Evolutionary conservation across 2,888 invertebrate species (phyloP), one percentile per base, ranked within the genome.

Genomic region (Coelopa pilipes): DNA sequence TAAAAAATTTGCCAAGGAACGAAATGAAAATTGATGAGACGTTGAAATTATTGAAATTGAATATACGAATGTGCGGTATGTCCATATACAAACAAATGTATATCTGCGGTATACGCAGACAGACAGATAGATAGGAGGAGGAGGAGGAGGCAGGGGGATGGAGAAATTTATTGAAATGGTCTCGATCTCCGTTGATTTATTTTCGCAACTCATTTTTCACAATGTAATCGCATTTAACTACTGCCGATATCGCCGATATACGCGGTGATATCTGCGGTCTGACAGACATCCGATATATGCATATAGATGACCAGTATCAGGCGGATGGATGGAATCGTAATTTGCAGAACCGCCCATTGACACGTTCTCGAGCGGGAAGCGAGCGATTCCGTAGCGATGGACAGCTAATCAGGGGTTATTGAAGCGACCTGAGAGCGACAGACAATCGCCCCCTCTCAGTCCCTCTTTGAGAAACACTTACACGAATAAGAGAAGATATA

Each of bases 21-120:
- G 13, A 53, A 67, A 67, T 19, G 21, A 67, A 67, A 67, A 67
- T 53, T 67, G 53, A 67, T 62, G 62, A 62, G 62, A 62, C 24
- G 34, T 62, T 62, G 24, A 34, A 34, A 55, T 55, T 47, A 57
- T 65, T 57, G 46, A 46, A 57, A 66, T 59, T 17, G 10, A 47
- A 57, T 55, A 66, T 50, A 46, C 59, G n/a, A 55, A 24, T 57
- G 59, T 60, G 10, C 46, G 34, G 45, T 49, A 34, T 57, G n/a
- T 59, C 17, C 7, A 34, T 34, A 34, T 34, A 34, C 34, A 34
- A 34, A 34, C 34, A 34, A 4, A 34, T 34, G 34, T 34, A 34
- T 34, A 34, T 34, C 34, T 34, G 34, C 7, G 7, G 34, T 34
- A 34, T 34, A 34, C 34, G 57, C 4, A 57, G 15, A 17, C n/a